phyloP scores from a whole-genome alignment of 2,797 vertebrate genomes.

The Premnoplex brunnescens region DNA sequence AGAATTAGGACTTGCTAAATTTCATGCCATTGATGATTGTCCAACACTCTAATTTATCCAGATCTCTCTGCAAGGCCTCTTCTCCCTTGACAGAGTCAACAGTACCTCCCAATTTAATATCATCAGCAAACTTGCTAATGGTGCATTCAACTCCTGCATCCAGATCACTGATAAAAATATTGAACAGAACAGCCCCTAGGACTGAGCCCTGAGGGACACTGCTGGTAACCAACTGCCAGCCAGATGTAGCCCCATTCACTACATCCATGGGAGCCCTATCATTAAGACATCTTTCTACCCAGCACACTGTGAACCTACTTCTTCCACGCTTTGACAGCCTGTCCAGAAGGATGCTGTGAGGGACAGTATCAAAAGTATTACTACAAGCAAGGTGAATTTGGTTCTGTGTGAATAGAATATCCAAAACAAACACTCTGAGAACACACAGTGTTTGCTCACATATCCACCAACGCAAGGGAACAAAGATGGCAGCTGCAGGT shows the following conservation, averaged over 20 bases:
- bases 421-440: not conserved
- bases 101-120: not conserved
- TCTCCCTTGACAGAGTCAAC: not conserved
- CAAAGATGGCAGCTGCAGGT: not conserved
- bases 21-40: not conserved
- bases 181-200: not conserved
- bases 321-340: not conserved
- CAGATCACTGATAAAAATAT: not conserved
- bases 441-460: not conserved
- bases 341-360: not conserved
- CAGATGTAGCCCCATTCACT: not conserved
- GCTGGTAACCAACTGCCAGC: not conserved
- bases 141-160: not conserved
- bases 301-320: not conserved
- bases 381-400: not conserved
- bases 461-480: not conserved
- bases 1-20: not conserved
- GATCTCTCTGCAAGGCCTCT: not conserved
- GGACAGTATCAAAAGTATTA: not conserved
- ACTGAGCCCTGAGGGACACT: accelerated
- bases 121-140: not conserved
- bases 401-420: not conserved
- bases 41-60: not conserved
- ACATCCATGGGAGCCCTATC: not conserved
- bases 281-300: not conserved